Conservation (phyloP, 2,113 vertebrate genomes). For the Cynopterus brachyotis region DNA sequence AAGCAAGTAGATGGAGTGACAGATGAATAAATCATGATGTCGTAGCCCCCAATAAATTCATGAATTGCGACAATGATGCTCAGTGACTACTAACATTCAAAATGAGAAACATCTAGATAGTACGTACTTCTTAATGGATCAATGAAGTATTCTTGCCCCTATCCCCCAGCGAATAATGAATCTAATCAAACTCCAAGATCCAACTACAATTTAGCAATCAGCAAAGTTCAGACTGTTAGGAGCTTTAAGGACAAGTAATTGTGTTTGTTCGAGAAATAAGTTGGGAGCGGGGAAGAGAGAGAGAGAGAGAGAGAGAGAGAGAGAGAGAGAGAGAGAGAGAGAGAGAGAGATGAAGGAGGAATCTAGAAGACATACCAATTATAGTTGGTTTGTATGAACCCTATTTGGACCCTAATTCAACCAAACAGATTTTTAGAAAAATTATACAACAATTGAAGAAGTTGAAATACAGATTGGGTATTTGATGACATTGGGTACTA, state of each 20-base stretch:
- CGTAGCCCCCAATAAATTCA: neutral
- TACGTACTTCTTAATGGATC: neutral
- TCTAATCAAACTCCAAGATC: neutral
- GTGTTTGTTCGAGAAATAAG: neutral
- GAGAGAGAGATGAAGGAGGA: neutral
- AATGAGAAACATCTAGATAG: neutral
- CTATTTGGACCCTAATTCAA: neutral
- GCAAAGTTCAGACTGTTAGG: neutral
- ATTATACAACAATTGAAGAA: neutral
- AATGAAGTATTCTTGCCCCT: neutral
- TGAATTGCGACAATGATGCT: neutral
- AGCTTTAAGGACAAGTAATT: neutral
- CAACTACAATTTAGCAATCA: conserved; percentile 15
- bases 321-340: neutral
- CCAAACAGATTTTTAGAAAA: neutral
- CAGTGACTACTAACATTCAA: neutral
- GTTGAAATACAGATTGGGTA: neutral
- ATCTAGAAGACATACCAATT: neutral
- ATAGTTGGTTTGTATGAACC: neutral
- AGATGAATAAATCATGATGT: neutral
- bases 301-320: neutral
- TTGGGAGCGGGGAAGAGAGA: too few relatives aligned
- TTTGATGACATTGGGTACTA: neutral
- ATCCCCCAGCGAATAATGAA: neutral
- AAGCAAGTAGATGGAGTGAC: neutral